These are phyloP conservation scores for Gymnogyps californianus DNA, from an alignment of 2,113 vertebrate genomes.

Conservation along the genomic window DNA sequence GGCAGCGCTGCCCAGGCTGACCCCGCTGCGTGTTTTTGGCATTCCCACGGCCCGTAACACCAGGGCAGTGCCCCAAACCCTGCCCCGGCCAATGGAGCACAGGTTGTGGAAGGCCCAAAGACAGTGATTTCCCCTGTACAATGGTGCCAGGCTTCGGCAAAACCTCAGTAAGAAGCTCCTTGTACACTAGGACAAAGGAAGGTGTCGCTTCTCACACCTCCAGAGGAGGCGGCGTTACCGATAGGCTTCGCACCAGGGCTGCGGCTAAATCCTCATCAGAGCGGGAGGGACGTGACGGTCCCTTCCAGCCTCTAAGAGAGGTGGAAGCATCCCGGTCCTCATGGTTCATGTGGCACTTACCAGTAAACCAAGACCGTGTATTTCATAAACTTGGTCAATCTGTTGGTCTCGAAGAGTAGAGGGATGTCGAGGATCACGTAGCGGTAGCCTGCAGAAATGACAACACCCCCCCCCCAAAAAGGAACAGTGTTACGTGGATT, in stretches of 20 bases:
- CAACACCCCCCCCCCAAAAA: background rate
- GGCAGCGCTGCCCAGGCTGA: background rate
- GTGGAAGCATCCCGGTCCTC: background rate
- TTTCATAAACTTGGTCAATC: slow-evolving; percentile 85
- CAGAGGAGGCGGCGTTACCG: accelerated
- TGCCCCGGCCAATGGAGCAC: background rate
- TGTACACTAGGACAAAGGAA: background rate
- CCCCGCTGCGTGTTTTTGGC: accelerated
- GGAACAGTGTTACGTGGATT: background rate
- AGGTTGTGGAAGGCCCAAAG: background rate
- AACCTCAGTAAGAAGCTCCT: background rate
- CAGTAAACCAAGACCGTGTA: slow-evolving; percentile 93
- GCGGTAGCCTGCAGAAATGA: slow-evolving; percentile 80
- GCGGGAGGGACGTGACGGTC: accelerated
- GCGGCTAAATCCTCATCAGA: background rate
- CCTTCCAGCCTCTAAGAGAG: background rate
- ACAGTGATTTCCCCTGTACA: accelerated
- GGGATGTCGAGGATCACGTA: slow-evolving; percentile 96
- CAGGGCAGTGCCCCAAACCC: background rate
- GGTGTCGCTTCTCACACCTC: accelerated
- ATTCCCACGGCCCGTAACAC: accelerated
- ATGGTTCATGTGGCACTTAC: slow-evolving; percentile 65
- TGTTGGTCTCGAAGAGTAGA: slow-evolving; percentile 89
- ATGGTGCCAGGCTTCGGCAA: background rate
- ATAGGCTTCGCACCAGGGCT: background rate